Conservation (phyloP, 2,888 invertebrate genomes). For the Cheilosia impressa region DNA sequence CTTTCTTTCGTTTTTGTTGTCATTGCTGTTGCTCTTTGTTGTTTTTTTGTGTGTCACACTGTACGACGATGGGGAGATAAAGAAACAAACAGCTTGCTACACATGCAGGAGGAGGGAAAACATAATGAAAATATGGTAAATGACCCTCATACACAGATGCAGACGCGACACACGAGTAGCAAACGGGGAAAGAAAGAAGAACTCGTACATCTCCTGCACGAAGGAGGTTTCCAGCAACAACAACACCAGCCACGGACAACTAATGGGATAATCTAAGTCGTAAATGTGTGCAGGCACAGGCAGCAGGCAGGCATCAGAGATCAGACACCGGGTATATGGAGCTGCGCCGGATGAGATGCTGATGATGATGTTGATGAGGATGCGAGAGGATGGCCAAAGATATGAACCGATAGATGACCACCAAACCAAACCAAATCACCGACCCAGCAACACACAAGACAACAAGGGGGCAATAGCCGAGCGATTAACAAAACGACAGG, state of each 20-base stretch:
- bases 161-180: neutral
- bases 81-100: neutral
- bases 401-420: slow-evolving; percentile 48
- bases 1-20: slow-evolving; percentile 1
- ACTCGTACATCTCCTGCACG: slow-evolving; percentile 13
- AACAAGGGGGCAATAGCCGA: slow-evolving; percentile 43
- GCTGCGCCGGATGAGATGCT: slow-evolving; percentile 9
- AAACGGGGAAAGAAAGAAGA: neutral
- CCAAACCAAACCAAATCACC: slow-evolving; percentile 29
- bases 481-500: slow-evolving; percentile 41
- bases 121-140: slow-evolving; percentile 60
- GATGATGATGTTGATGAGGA: slow-evolving; percentile 13
- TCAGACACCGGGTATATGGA: slow-evolving; percentile 1
- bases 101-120: slow-evolving; percentile 19
- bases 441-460: neutral
- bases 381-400: slow-evolving; percentile 17
- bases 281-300: slow-evolving; percentile 29
- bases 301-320: neutral
- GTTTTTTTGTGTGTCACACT: slow-evolving; percentile 37
- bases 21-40: slow-evolving; percentile 13
- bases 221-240: slow-evolving; percentile 28
- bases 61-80: slow-evolving; percentile 23
- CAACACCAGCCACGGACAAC: slow-evolving; percentile 29
- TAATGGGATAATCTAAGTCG: slow-evolving; percentile 58
- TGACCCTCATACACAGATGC: slow-evolving; percentile 40